Evolutionary conservation across 2,113 vertebrate species (phyloP), one percentile per base, ranked within the genome.

Genomic region (Calypte anna): DNA sequence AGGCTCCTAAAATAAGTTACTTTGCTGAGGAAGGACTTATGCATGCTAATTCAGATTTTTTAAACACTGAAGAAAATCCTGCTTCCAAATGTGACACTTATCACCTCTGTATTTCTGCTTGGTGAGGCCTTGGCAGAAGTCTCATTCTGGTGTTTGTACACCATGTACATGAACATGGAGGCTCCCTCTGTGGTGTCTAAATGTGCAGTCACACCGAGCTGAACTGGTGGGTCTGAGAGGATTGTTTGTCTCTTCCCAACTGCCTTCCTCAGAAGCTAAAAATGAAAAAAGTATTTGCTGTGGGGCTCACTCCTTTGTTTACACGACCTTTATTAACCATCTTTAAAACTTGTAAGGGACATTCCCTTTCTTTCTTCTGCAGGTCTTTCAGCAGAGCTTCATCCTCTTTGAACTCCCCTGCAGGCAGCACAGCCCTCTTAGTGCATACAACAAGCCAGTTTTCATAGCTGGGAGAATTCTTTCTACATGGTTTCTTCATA

Each of bases 261-360:
- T 79, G 57, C 68, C 53, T 33, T 81, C 57, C 66, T 75, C 48
- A 78, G 14, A 72, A 31, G 19, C 36, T 91, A 75, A 78, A 91
- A 84, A 55, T 68, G 44, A 85, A 69, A 62, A 86, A 81, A 7
- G 20, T 64, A 1, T 84, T 84, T 91, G 17, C 61, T 57, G 57
- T 53, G 31, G 69, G 84, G 57, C 31, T 85, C 44, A 61, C 15
- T 73, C 22, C 46, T 82, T 81, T 89, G 38, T 94, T 91, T 82
- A 68, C 82, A 79, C 61, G 36, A 23, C n/a, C 12, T 85, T 58
- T 51, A 22, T 79, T 85, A 86, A 74, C 91, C 31, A 68, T 54
- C 67, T 87, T 86, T 81, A 86, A 58, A 85, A 61, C 51, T 55
- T 38, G 23, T 57, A 69, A 88, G 33, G 81, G 44, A 61, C 50